Conservation (phyloP, 2,113 vertebrate species). For the Dascyllus trimaculatus region DNA sequence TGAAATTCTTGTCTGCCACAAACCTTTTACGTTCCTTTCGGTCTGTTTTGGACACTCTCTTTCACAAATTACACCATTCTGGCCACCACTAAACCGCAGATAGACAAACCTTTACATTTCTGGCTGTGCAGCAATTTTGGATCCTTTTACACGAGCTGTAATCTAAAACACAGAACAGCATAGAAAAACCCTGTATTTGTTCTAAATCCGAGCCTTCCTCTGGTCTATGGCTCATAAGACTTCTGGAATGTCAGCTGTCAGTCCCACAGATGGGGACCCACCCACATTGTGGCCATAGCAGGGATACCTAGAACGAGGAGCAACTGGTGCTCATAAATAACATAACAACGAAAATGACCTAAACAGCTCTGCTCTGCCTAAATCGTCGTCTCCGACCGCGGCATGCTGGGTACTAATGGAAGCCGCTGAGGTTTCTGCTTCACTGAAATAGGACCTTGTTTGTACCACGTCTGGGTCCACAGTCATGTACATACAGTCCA, state of each 20-base stretch:
- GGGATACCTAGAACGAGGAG: constrained; percentile 54
- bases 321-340: constrained; percentile 76
- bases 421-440: constrained; percentile 55
- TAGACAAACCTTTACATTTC: constrained; percentile 33
- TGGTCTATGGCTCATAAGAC: constrained; percentile 58
- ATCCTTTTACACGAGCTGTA: constrained; percentile 23
- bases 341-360: constrained; percentile 61
- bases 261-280: constrained; percentile 65
- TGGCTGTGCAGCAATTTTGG: constrained; percentile 29
- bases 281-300: constrained; percentile 76
- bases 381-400: constrained; percentile 40
- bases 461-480: constrained; percentile 27
- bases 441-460: constrained; percentile 54
- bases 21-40: neutral
- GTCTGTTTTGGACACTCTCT: constrained; percentile 27
- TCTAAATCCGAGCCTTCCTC: constrained; percentile 61
- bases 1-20: neutral
- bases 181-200: constrained; percentile 50
- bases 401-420: constrained; percentile 11
- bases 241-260: constrained; percentile 80
- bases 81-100: constrained; percentile 22
- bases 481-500: constrained; percentile 10
- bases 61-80: constrained; percentile 21
- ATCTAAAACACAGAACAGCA: constrained; percentile 38
- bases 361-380: constrained; percentile 50